These are phyloP conservation scores for Florisuga fusca DNA, from an alignment of 2,797 vertebrate species.

Conservation along the genomic window DNA sequence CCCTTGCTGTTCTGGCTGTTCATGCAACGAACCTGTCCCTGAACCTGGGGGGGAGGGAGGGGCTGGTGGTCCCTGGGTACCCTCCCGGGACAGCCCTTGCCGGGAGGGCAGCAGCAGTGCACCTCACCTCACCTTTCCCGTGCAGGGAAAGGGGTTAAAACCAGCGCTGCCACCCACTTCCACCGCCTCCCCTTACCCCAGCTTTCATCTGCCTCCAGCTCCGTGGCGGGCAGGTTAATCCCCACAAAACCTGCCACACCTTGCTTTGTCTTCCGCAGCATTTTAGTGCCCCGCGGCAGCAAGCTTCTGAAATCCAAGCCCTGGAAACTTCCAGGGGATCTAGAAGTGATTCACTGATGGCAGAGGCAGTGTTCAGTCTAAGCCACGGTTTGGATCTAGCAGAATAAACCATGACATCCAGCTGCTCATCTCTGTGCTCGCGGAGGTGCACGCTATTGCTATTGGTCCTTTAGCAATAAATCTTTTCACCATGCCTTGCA, in stretches of 20 bases:
- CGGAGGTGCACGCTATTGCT: neutral
- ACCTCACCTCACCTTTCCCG: neutral
- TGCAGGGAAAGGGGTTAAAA: neutral
- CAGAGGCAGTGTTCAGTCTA: conserved; percentile 34
- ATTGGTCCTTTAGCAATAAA: neutral
- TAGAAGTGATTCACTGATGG: conserved; percentile 42
- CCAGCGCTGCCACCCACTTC: neutral
- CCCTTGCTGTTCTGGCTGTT: no score
- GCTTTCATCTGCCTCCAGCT: conserved; percentile 21
- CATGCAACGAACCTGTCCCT: no score
- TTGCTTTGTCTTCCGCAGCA: conserved; percentile 38
- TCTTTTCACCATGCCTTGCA: neutral
- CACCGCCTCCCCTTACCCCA: neutral
- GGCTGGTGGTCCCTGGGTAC: neutral
- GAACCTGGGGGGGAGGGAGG: no score
- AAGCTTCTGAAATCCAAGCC: conserved; percentile 34
- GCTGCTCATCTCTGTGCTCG: fast-evolving
- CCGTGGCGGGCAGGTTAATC: neutral
- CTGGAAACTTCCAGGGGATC: conserved; percentile 44
- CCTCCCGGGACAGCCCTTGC: neutral
- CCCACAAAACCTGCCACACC: conserved; percentile 49
- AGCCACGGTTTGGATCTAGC: neutral
- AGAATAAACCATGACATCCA: conserved; percentile 6
- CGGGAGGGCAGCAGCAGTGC: fast-evolving
- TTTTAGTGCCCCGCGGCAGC: conserved; percentile 28